phyloP scores from a whole-genome alignment of 2,888 invertebrate species.

The Microchrysa polita region DNA sequence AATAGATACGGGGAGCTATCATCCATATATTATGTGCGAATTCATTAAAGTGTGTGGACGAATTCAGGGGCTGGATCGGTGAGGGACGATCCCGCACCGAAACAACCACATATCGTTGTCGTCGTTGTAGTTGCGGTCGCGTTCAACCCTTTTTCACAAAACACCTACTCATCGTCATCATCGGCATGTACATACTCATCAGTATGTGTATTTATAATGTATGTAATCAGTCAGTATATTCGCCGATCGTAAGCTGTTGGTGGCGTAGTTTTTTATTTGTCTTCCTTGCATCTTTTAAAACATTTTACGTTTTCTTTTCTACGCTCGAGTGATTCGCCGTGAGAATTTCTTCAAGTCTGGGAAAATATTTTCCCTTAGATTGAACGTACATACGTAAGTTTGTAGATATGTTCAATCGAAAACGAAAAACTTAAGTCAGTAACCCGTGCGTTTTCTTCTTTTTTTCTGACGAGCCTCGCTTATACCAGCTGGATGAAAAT shows the following conservation, averaged over 20 bases:
- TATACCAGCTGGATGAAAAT: background rate
- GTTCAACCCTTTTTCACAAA: conserved; percentile 17
- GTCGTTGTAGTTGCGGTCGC: background rate
- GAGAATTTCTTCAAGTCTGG: conserved; percentile 45
- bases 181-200: conserved; percentile 7
- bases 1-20: conserved; percentile 10
- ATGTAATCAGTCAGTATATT: conserved; percentile 32
- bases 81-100: too few relatives aligned
- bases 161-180: conserved; percentile 28
- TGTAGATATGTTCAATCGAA: background rate
- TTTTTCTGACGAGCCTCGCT: background rate
- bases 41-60: conserved; percentile 14
- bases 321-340: conserved; percentile 41
- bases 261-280: conserved; percentile 5
- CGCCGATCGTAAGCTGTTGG: background rate
- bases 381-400: too few relatives aligned
- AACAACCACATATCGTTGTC: too few relatives aligned
- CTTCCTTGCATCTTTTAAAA: too few relatives aligned
- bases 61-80: background rate
- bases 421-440: conserved; percentile 35
- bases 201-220: conserved; percentile 25
- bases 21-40: conserved; percentile 14
- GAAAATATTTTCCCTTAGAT: conserved; percentile 32
- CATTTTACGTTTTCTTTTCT: conserved; percentile 40
- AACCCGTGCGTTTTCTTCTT: conserved; percentile 16